A percentile compares a stretch with the other conserved stretches of the same genome.
These are phyloP conservation scores for Byasa hedistus DNA, from an alignment of 2,888 invertebrate genomes.

Conservation along the genomic window DNA sequence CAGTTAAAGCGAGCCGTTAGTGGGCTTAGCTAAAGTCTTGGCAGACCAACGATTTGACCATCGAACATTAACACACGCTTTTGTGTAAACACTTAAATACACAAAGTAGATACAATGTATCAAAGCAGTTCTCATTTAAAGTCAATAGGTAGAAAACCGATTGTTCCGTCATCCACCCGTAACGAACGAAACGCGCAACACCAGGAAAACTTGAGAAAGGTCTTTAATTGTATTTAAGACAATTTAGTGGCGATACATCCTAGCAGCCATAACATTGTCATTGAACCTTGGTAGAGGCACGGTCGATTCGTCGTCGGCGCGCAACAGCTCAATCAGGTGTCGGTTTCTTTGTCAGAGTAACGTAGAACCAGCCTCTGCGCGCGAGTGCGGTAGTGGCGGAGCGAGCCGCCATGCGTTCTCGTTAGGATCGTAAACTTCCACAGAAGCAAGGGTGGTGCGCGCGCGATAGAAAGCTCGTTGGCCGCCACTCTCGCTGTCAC, in stretches of 20 bases:
- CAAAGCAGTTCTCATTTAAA: too few relatives aligned
- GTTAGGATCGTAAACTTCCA: conserved; percentile 91
- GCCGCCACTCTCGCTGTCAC: conserved; percentile 89
- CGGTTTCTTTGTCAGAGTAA: conserved; percentile 80
- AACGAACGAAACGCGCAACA: too few relatives aligned
- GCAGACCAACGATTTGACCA: too few relatives aligned
- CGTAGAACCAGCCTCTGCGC: conserved; percentile 93
- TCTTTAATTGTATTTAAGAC: too few relatives aligned
- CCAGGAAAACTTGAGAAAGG: too few relatives aligned
- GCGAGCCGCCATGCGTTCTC: conserved; percentile 88
- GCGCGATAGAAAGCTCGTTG: conserved; percentile 88
- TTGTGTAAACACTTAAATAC: too few relatives aligned
- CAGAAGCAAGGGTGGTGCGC: conserved; percentile 89
- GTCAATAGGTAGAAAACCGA: too few relatives aligned
- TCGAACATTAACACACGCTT: too few relatives aligned
- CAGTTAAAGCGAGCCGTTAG: too few relatives aligned
- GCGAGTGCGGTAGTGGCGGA: conserved; percentile 88
- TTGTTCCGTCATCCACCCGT: too few relatives aligned
- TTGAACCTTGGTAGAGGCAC: background rate
- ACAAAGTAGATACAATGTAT: too few relatives aligned
- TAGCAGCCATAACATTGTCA: background rate
- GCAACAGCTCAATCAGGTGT: background rate
- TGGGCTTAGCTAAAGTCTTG: too few relatives aligned
- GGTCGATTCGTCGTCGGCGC: background rate
- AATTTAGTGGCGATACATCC: background rate